Evolutionary conservation across 2,113 vertebrate species (phyloP), one percentile per base, ranked within the genome.

Genomic region (Cebidichthys violaceus): DNA sequence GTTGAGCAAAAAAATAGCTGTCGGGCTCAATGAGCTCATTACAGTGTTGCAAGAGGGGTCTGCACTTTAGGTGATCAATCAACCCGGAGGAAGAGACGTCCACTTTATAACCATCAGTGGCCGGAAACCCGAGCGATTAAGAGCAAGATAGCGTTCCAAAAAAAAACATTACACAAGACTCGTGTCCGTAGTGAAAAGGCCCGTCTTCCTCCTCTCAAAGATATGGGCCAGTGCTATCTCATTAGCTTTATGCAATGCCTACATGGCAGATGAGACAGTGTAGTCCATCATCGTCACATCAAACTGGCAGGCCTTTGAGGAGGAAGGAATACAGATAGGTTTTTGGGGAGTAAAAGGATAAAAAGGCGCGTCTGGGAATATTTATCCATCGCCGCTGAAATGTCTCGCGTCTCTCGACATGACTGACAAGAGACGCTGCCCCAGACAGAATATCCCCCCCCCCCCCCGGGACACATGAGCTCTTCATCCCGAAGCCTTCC

Each of bases 1-100:
- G 75, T 61, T 60, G 69, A 85, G 82, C 39, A 78, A 5, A 66
- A 66, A 89, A 83, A 89, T 73, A 79, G 79, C 88, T 74, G 57
- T 68, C 22, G 27, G 80, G 70, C 77, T 75, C 75, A 88, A 86
- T 60, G 86, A 85, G 81, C 39, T 9, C 78, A 88, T 88, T 89
- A 90, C 81, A 79, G 61, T 74, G 68, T 77, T 75, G 73, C 66
- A 68, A 75, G 81, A 86, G 83, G 27, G 85, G 77, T 82, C 65
- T 66, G 87, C 91, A 88, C 83, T 90, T 89, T 79, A 79, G 84
- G 85, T 92, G 82, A 93, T 94, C 92, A 88, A 93, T 93, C 93
- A 91, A 77, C 67, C 74, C 78, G 22, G 78, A 85, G 87, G 88
- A 81, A 85, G 80, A 83, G 43, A 84, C 17, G 57, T 85, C 78